Base-by-base conservation (phyloP, 1,140 invertebrate species). In the Radopholus similis region DNA sequence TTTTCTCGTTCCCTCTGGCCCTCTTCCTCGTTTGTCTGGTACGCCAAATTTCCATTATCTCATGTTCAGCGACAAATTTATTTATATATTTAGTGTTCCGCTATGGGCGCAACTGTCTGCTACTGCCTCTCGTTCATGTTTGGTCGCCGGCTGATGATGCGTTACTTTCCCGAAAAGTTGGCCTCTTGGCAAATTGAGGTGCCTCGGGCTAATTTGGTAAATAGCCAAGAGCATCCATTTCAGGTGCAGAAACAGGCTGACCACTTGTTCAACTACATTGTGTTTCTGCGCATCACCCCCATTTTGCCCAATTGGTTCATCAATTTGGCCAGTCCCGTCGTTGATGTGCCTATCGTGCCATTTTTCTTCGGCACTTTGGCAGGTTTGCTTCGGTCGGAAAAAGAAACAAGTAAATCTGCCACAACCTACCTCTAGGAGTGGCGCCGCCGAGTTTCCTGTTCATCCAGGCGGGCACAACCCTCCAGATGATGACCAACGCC, bases 241-340 rank as follows among this genome's bases (percentile, higher is more conserved):
- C 74, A 89, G 88, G 88, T 90, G 1, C 85, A 88, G 35, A 91
- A 90, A 74, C 93, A 98, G 78, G 86, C 88, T 72, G 88, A 91
- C 66, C 89, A 96, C 84, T 85, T 98, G 62, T 87, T 97, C 13
- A 94, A 93, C 85, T 98, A 98, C 82, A 94, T 99, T 72, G 87
- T 99, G 77, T 98, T 98, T 84, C 86, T 98, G 44, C 88, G 96
- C 72, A 91, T 98, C 66, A 98, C 96, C 15, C 96, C 96, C 56
- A 90, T 99, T 75, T 85, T 99, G 63, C 96, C 96, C 4, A 99
- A 99, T 85, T 99, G 96, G 96, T 97, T 98, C 84, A 99, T 99
- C 74, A 99, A 99, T 85, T 88, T 99, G 72, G 89, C 91, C 3
- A 91, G 95, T 68, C 96, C 96, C 32, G 90, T 99, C 15, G 90